These are phyloP conservation scores for Orchestia grillus DNA, from an alignment of 1,140 invertebrate species.

Conservation along the genomic window DNA sequence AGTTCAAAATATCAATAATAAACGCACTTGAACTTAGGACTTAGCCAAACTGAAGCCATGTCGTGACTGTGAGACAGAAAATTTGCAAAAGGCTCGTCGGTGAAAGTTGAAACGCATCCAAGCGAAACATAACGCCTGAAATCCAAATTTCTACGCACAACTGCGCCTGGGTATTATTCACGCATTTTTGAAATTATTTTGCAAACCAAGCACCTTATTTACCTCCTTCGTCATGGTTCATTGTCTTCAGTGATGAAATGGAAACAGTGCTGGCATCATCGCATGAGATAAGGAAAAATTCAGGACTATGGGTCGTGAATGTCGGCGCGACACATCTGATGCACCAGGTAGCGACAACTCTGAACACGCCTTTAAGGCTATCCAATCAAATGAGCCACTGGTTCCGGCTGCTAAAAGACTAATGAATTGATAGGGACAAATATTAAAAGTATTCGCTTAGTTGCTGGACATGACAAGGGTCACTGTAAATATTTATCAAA, in stretches of 20 bases:
- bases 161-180: background rate
- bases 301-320: background rate
- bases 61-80: background rate
- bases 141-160: background rate
- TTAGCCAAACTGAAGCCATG: background rate
- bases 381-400: background rate
- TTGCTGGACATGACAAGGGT: background rate
- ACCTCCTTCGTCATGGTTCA: background rate
- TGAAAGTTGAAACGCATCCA: background rate
- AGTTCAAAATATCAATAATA: background rate
- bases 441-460: background rate
- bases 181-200: background rate
- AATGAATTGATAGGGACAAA: background rate
- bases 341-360: background rate
- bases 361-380: background rate
- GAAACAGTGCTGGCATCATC: background rate
- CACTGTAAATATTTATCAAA: background rate
- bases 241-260: background rate
- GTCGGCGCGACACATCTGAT: background rate
- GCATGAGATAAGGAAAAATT: background rate
- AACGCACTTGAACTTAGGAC: background rate
- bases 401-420: background rate
- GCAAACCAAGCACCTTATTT: background rate
- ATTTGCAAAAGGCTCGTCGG: background rate
- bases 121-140: background rate